Evolutionary conservation across 2,888 invertebrate genomes (phyloP), one percentile per base, ranked within the genome.

Genomic region (Folsomia manolachei): DNA sequence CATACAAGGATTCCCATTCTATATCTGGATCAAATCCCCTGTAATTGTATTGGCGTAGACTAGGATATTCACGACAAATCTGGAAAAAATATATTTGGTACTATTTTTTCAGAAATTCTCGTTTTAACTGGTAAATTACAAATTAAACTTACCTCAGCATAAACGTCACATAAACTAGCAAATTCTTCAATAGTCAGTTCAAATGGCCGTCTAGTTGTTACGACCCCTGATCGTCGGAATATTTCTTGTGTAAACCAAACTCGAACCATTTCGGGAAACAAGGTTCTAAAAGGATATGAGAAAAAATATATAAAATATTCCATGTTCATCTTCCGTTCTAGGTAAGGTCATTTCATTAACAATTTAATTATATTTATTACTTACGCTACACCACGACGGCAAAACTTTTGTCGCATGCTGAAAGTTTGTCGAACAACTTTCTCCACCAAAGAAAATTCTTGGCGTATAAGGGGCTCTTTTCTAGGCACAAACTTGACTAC

Each of bases 351-450:
- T n/a, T n/a, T n/a, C n/a, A n/a, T n/a, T 60, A 60, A 14, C 24
- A 24, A 68, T 62, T 25, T 25, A 51, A 7, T 26, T 27, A 14
- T 27, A 19, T 25, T 61, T 27, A 51, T 21, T 74, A 83, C 84
- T 84, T 81, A 87, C 87, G 87, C 86, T 53, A 88, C 88, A 2
- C 91, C 90, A 80, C 89, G 87, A 2, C 89, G 86, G 27, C 89
- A 89, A 85, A 89, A 90, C 83, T 97, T 97, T 82, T 94, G 93
- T 27, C 96, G 88, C 88, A 91, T 92, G 80, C 90, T 90, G 84
- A 98, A 99, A 77, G 95, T 87, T 81, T 91, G 91, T 0, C 95
- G 87, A 0, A 91, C 86, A 11, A 99, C 90, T 85, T 95, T 97
- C 82, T 98, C 96, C 19, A 97, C 90, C 73, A 94, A 83, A 80